Evolutionary conservation across 2,888 invertebrate species (phyloP), one percentile per base, ranked within the genome.

Genomic region (Idaea biselata): DNA sequence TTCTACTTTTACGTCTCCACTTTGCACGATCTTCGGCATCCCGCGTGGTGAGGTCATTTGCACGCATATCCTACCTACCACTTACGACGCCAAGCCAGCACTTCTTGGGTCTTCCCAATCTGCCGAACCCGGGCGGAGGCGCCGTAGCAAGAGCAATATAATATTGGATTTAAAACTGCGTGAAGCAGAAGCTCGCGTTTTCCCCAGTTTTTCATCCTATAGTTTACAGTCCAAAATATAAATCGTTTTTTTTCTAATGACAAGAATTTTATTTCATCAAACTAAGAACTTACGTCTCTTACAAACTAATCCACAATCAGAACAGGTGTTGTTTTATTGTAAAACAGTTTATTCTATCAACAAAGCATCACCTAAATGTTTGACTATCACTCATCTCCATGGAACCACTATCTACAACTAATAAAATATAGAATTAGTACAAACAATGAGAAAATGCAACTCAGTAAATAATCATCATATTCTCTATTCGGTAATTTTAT

Each of bases 341-440:
- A 56, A 80, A 73, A 78, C 78, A 78, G 77, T 86, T 85, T 83
- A 86, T 88, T 81, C 77, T 84, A 86, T 80, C 82, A 87, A 89
- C 86, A 86, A 87, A 86, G 83, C 82, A 83, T 84, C 79, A 84
- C 81, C 84, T 86, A 83, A 80, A 78, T 77, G 75, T 79, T 77
- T 70, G 70, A 75, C 72, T 76, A 75, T 73, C 73, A 77, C 72
- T 73, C 74, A 74, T 69, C 72, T 79, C 74, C 72, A 64, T 70
- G 70, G 68, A 73, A 70, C 73, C 70, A 75, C 76, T 74, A 72
- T 74, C 74, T 65, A 73, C 68, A 74, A 73, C 68, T 72, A 72
- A 57, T 59, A 55, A n/a, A 63, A 65, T 54, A 65, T 54, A 57
- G 63, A 66, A 64, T 69, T 63, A 55, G 61, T 57, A 63, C 11